A percentile compares a stretch with the other conserved stretches of the same genome.
phyloP scores from a whole-genome alignment of 2,888 invertebrate genomes.

The Melanostoma mellinum region DNA sequence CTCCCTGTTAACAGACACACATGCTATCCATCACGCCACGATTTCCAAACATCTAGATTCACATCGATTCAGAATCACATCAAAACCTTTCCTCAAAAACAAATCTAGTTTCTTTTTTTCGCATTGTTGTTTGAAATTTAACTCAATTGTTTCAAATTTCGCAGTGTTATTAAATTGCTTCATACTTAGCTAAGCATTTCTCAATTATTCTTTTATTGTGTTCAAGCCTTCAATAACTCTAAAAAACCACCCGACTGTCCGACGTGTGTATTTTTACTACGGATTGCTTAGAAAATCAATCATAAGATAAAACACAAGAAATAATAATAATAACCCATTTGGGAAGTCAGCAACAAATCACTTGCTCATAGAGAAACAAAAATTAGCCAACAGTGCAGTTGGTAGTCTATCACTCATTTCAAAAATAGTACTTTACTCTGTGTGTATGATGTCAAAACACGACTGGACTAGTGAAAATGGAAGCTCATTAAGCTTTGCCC shows the following conservation, averaged over 20 bases:
- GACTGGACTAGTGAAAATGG: slow-evolving; percentile 34
- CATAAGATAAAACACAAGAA: slow-evolving; percentile 26
- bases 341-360: slow-evolving; percentile 5
- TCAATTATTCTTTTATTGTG: too few species aligned
- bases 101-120: too few species aligned
- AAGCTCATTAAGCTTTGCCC: slow-evolving; percentile 60
- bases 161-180: too few species aligned
- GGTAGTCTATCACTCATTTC: background rate
- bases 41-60: too few species aligned
- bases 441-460: slow-evolving; percentile 39
- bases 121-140: too few species aligned
- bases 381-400: slow-evolving; percentile 48
- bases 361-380: slow-evolving; percentile 8
- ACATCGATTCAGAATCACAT: too few species aligned
- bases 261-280: slow-evolving; percentile 14
- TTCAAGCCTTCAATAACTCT: background rate
- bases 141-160: too few species aligned
- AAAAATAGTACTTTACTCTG: slow-evolving; percentile 14
- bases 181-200: too few species aligned
- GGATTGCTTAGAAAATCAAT: slow-evolving; percentile 11
- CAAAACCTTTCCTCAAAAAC: too few species aligned
- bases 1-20: too few species aligned
- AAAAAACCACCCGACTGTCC: background rate
- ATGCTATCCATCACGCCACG: too few species aligned
- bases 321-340: slow-evolving; percentile 51